These are phyloP conservation scores for Pygmarrhopalites habei DNA, from an alignment of 1,140 invertebrate genomes.

Conservation along the genomic window DNA sequence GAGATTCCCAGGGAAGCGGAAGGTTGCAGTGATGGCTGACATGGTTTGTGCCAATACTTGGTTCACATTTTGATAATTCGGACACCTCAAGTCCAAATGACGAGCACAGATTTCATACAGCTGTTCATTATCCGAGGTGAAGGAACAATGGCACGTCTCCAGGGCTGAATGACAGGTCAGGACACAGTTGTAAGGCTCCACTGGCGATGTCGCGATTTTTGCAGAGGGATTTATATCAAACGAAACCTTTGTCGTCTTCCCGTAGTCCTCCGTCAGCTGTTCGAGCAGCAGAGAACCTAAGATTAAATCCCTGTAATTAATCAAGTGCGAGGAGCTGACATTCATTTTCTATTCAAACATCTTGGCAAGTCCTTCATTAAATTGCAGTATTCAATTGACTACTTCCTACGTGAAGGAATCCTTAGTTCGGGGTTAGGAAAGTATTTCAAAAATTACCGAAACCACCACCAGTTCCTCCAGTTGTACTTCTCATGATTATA, in stretches of 20 bases:
- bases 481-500: neutral
- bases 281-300: neutral
- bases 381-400: too few species aligned
- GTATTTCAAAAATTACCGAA: too few species aligned
- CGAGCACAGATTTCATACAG: slow-evolving; percentile 43
- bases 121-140: slow-evolving; percentile 44
- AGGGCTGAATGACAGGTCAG: slow-evolving; percentile 45
- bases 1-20: slow-evolving; percentile 36
- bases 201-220: slow-evolving; percentile 33
- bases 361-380: too few species aligned
- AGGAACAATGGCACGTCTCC: slow-evolving; percentile 47
- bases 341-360: too few species aligned
- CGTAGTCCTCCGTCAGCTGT: neutral
- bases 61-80: slow-evolving; percentile 32
- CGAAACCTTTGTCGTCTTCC: neutral
- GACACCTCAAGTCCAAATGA: slow-evolving; percentile 18
- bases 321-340: too few species aligned
- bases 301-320: too few species aligned
- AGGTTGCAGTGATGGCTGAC: slow-evolving; percentile 34
- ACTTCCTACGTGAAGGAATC: too few species aligned
- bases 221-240: neutral
- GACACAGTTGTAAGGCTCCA: slow-evolving; percentile 48
- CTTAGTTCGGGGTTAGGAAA: too few species aligned
- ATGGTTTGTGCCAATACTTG: slow-evolving; percentile 33
- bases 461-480: neutral